phyloP scores from a whole-genome alignment of 2,113 vertebrate species.

The Acrocephalus arundinaceus region DNA sequence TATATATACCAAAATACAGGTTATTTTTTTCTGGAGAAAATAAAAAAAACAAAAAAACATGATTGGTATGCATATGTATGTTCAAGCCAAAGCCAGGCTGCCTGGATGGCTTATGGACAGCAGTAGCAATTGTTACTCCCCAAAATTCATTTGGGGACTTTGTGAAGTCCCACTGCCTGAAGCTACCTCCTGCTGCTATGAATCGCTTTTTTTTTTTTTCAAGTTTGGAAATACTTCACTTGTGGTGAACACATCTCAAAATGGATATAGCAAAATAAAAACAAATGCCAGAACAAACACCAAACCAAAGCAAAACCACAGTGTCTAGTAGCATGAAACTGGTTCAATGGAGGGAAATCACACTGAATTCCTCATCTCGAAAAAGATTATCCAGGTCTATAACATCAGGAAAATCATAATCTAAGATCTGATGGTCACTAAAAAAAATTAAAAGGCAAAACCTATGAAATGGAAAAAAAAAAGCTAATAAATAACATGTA shows the following conservation, averaged over 20 bases:
- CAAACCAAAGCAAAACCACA: background rate
- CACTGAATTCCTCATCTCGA: background rate
- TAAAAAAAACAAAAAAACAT: accelerated
- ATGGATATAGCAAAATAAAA: background rate
- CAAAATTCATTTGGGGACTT: background rate
- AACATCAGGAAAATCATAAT: background rate
- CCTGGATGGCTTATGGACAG: background rate
- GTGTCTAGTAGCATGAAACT: background rate
- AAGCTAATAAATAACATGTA: background rate
- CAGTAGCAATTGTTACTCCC: background rate
- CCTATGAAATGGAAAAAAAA: background rate
- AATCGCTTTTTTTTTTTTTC: background rate
- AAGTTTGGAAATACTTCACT: background rate
- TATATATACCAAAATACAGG: background rate
- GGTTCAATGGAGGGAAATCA: background rate
- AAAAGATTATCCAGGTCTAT: background rate
- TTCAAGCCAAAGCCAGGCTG: background rate
- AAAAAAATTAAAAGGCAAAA: background rate
- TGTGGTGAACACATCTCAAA: background rate
- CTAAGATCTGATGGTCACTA: background rate
- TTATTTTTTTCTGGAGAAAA: background rate
- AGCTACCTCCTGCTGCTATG: background rate
- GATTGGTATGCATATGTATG: background rate
- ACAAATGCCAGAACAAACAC: background rate
- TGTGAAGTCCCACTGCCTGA: background rate